Conservation (phyloP, 2,888 invertebrate species). For the Caenorhabditis plicata region DNA sequence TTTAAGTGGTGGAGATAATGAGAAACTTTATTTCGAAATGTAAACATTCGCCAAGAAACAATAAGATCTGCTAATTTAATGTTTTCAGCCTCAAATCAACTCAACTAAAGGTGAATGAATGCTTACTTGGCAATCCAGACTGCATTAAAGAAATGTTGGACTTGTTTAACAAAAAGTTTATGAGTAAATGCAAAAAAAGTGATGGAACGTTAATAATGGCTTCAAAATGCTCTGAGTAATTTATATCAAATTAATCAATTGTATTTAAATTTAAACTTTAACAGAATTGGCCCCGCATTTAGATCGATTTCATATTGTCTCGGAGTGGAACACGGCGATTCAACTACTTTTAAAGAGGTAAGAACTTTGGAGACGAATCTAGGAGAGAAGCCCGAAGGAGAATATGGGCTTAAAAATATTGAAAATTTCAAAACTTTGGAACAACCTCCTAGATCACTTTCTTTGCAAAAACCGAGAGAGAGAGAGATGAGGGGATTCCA, state of each 20-base stretch:
- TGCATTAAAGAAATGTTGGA: constrained; percentile 29
- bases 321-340: constrained; percentile 56
- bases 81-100: constrained; percentile 21
- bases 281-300: constrained; percentile 55
- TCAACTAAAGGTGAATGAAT: constrained; percentile 16
- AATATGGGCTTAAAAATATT: too few relatives aligned
- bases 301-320: constrained; percentile 53
- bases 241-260: neutral
- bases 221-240: constrained; percentile 30
- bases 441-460: too few relatives aligned
- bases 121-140: constrained; percentile 25
- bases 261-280: neutral
- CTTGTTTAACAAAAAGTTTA: constrained; percentile 28
- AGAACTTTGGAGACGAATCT: too few relatives aligned
- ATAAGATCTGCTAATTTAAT: neutral
- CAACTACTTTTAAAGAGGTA: too few relatives aligned
- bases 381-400: too few relatives aligned
- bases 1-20: constrained; percentile 35
- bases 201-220: constrained; percentile 12
- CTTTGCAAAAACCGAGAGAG: too few relatives aligned
- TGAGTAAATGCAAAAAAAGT: constrained; percentile 45
- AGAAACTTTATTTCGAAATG: constrained; percentile 53
- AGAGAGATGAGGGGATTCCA: too few relatives aligned
- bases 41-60: constrained; percentile 7
- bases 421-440: too few relatives aligned